These are phyloP conservation scores for Allobates femoralis DNA, from an alignment of 2,797 vertebrate species.

Conservation along the genomic window DNA sequence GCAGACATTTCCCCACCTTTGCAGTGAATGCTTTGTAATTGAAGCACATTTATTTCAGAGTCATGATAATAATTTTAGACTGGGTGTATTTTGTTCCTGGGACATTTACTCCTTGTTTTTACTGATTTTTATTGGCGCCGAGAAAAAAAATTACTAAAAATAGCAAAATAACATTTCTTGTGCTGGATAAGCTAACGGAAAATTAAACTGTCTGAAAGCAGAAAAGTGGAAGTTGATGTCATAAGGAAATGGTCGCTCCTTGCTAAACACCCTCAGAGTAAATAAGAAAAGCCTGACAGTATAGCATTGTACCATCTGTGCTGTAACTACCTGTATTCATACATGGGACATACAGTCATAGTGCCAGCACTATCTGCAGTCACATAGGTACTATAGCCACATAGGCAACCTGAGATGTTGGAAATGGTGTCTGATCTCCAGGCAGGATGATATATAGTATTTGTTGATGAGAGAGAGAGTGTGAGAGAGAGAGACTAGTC, in stretches of 20 bases:
- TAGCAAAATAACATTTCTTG: slow-evolving; percentile 18
- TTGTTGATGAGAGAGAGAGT: too few species aligned
- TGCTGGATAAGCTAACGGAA: slow-evolving; percentile 9
- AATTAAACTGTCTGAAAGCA: slow-evolving; percentile 13
- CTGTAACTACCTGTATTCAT: neutral
- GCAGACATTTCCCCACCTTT: neutral
- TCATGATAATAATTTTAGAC: slow-evolving; percentile 35
- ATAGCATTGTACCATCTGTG: neutral
- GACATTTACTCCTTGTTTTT: slow-evolving; percentile 20
- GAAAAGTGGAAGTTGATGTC: slow-evolving; percentile 4
- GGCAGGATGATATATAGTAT: too few species aligned
- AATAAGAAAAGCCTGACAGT: neutral
- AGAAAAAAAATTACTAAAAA: slow-evolving; percentile 11
- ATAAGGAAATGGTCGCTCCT: neutral
- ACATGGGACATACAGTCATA: neutral
- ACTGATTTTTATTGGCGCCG: slow-evolving; percentile 20
- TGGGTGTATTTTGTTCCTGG: slow-evolving; percentile 29
- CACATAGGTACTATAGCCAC: neutral
- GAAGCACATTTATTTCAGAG: slow-evolving; percentile 5
- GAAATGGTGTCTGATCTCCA: too few species aligned
- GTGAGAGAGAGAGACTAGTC: too few species aligned
- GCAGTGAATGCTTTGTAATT: slow-evolving; percentile 1
- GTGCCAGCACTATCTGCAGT: neutral
- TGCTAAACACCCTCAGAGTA: neutral
- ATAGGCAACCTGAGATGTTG: too few species aligned